Conservation (phyloP, 2,113 vertebrate genomes). For the Pluvianellus socialis region DNA sequence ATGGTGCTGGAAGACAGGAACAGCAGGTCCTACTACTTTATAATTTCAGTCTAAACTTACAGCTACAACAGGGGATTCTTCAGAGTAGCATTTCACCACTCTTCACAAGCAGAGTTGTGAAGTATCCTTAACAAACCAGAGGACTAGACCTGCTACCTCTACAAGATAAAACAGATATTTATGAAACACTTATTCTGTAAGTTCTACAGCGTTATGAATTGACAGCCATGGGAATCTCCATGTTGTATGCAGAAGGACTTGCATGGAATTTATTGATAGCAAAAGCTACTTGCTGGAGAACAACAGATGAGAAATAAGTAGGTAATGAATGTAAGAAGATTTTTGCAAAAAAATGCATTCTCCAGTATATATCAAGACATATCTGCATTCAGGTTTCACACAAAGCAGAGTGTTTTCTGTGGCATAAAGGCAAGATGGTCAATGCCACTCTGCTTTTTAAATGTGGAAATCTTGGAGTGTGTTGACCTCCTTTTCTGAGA, state of each 20-base stretch:
- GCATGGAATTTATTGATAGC: neutral
- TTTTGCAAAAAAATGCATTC: neutral
- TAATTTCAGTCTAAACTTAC: neutral
- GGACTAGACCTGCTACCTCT: neutral
- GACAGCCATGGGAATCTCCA: neutral
- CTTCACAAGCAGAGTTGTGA: neutral
- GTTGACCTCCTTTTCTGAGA: neutral
- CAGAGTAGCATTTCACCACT: neutral
- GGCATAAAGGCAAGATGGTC: neutral
- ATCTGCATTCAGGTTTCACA: neutral
- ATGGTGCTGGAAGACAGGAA: neutral
- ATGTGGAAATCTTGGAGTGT: neutral
- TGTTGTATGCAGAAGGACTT: neutral
- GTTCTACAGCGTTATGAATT: neutral
- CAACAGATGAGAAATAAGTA: neutral
- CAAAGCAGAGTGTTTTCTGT: neutral
- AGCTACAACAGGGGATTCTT: neutral
- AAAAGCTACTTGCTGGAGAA: neutral
- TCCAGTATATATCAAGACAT: neutral
- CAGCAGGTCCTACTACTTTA: neutral
- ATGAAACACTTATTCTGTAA: neutral
- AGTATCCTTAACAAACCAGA: neutral
- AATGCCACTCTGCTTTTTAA: neutral
- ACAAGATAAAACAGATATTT: neutral
- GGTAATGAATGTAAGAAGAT: neutral